These are phyloP conservation scores for Pinctada fucata DNA, from an alignment of 2,888 invertebrate species.

Conservation along the genomic window DNA sequence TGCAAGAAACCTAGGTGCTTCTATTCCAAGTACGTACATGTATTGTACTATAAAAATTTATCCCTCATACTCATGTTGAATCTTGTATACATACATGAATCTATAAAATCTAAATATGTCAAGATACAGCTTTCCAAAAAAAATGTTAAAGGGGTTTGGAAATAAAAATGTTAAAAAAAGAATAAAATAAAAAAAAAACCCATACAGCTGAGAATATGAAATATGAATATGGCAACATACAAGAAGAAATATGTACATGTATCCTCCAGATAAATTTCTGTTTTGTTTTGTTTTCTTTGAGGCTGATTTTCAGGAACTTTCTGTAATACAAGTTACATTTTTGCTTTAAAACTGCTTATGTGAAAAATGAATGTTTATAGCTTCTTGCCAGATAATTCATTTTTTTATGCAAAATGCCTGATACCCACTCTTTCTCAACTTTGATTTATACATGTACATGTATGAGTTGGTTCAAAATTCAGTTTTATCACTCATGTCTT, in stretches of 20 bases:
- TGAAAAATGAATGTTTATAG: not conserved
- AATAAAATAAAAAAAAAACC: no score
- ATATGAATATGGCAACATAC: conserved; percentile 8
- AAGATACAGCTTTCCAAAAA: not conserved
- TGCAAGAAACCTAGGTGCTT: conserved; percentile 2
- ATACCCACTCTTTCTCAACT: not conserved
- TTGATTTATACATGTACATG: not conserved
- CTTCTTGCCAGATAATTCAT: no score
- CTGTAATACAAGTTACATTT: no score
- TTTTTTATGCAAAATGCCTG: not conserved
- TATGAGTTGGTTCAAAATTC: not conserved
- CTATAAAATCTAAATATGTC: not conserved
- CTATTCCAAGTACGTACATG: conserved; percentile 1
- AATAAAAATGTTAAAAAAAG: not conserved
- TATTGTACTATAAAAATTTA: not conserved
- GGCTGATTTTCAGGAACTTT: no score
- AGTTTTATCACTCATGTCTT: no score
- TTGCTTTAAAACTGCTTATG: not conserved
- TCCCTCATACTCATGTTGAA: no score
- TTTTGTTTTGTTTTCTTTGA: no score
- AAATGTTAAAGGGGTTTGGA: not conserved
- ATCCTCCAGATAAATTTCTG: not conserved
- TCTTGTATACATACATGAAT: no score
- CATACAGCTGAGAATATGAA: no score
- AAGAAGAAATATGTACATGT: not conserved